Evolutionary conservation across 2,113 vertebrate genomes (phyloP).

Genomic region (Thamnaconus septentrionalis): DNA sequence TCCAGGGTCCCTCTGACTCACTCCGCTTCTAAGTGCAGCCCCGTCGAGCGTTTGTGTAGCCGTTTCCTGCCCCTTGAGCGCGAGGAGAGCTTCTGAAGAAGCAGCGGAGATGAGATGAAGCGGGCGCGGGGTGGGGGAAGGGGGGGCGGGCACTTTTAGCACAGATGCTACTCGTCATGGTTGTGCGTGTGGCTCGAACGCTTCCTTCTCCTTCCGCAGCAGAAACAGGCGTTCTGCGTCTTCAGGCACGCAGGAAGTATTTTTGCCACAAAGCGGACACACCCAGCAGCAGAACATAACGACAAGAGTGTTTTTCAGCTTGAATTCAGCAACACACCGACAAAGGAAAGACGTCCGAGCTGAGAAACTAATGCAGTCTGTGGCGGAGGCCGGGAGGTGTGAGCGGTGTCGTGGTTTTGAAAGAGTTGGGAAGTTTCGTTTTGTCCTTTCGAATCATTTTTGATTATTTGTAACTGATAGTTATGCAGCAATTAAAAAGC

Average conservation of each 20-base stretch:
- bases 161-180: conserved; percentile 1
- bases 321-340: neutral
- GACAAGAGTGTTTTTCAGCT: neutral
- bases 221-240: neutral
- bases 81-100: conserved; percentile 18
- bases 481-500: neutral
- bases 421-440: too few relatives aligned
- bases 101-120: conserved; percentile 2
- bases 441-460: too few relatives aligned
- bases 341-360: too few relatives aligned
- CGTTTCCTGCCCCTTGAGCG: conserved; percentile 12
- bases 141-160: neutral
- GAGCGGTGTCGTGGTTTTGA: too few relatives aligned
- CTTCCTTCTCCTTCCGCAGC: conserved; percentile 1
- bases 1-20: conserved; percentile 25
- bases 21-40: conserved; percentile 4
- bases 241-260: conserved; percentile 18
- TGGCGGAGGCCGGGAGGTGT: too few relatives aligned
- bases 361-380: too few relatives aligned
- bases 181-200: neutral
- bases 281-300: conserved; percentile 27
- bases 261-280: conserved; percentile 36
- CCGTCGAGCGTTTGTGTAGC: conserved; percentile 23
- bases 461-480: too few relatives aligned
- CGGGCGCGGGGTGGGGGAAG: too few relatives aligned